Base-by-base conservation (phyloP, 2,797 vertebrate species). In the Trematocara caparti region DNA sequence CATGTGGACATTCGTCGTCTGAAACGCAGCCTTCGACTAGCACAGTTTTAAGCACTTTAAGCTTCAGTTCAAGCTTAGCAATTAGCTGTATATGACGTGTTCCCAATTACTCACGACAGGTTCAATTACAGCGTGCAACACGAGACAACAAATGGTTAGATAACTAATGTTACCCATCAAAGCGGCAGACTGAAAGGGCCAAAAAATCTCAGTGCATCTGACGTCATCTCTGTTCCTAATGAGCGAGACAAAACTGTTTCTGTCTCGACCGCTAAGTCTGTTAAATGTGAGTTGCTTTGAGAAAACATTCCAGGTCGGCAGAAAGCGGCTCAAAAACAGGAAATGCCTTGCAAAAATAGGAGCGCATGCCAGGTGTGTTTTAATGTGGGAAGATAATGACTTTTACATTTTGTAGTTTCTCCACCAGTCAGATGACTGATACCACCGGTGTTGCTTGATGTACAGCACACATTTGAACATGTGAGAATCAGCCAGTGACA, bases 401-500 rank as follows among this genome's bases (percentile, higher is more conserved):
- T 27, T 74, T 73, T 51, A 13, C 32, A 53, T 73, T 66, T 66
- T 66, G 30, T 24, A 40, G 36, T 66, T 66, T 45, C 40, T 27
- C 4, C 8, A 7, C 6, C n/a, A 17, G 38, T 83, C 86, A 85
- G 69, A 43, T 48, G 82, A 80, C 76, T 51, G 74, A n/a, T 10
- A 45, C 24, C 15, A 17, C 14, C 40, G 12, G 40, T 30, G 57
- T 36, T 19, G 57, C 57, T 62, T 62, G 11, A 62, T 36, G 51
- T 21, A 34, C n/a, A 53, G 4, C 47, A 12, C 53, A 59, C 5
- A 17, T 50, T 34, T 53, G 13, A 72, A 71, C 72, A 78, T 62
- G 80, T 82, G 89, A 76, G 34, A 66, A 48, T 77, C 79, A 74
- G 64, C 49, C 72, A 17, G 43, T 19, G 47, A 47, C 78, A 57